These are phyloP conservation scores for Raja brachyura DNA, from an alignment of 2,113 vertebrate species.

Conservation along the genomic window DNA sequence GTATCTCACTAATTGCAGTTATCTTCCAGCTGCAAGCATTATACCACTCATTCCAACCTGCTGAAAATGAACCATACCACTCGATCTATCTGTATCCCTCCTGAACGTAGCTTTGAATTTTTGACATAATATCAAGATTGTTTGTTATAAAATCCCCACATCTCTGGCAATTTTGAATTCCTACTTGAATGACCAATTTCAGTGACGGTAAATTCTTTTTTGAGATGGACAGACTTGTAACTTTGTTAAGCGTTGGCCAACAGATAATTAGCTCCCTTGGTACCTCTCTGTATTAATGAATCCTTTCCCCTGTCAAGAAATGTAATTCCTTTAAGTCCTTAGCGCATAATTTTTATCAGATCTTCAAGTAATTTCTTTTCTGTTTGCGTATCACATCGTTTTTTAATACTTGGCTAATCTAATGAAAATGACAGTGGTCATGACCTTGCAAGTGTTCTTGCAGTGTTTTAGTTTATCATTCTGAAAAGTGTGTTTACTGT, in stretches of 20 bases:
- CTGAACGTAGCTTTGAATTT: neutral
- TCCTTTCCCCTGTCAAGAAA: neutral
- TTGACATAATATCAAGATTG: neutral
- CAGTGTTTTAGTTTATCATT: neutral
- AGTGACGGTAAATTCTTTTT: neutral
- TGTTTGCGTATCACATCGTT: too few relatives aligned
- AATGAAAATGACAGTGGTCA: neutral
- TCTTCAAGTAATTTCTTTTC: neutral
- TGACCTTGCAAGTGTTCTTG: neutral
- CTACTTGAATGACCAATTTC: neutral
- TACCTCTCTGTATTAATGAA: neutral
- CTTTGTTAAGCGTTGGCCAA: neutral
- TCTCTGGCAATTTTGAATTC: too few relatives aligned
- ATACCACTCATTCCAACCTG: neutral
- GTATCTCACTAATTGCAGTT: too few relatives aligned
- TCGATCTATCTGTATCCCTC: neutral
- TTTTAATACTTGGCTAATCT: too few relatives aligned
- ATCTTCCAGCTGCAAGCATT: neutral
- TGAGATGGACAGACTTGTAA: neutral
- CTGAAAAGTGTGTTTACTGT: neutral
- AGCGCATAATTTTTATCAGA: neutral
- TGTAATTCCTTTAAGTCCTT: neutral
- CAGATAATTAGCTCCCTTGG: neutral
- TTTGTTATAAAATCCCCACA: too few relatives aligned
- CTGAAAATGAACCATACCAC: neutral